Base-by-base conservation (phyloP, 2,888 invertebrate species). In the Apodemia mormo region DNA sequence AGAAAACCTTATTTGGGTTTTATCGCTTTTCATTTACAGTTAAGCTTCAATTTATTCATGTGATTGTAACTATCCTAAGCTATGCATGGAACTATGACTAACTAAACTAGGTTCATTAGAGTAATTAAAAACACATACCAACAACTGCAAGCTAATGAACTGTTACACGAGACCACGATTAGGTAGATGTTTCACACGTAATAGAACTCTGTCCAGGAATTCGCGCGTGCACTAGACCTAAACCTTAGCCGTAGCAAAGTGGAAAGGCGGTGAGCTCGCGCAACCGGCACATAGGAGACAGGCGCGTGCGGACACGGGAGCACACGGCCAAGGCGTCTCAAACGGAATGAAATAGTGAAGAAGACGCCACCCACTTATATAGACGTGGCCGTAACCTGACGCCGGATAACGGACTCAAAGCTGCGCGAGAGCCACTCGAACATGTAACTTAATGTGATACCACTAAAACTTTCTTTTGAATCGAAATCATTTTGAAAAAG, bases 321-420 rank as follows among this genome's bases (percentile, higher is more conserved):
- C 84, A 84, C 89, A 85, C 87, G 81, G 78, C 84, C 85, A 81
- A 82, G 83, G 83, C 89, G 91, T 86, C 89, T 88, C 85, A 89
- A 90, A 91, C 93, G 87, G 88, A 93, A 93, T 93, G 93, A 93
- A 93, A 93, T 92, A 86, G 87, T 92, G 86, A 91, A 91, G 92
- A 92, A 91, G 92, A 90, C 88, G 89, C 89, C 87, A 80, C 90
- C 87, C 89, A 87, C 93, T 93, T 93, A 87, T 93, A 93, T 93
- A 93, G 93, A 93, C 93, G 87, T 88, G 86, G 88, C 87, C 89
- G 90, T 92, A 93, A 93, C 93, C 92, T 93, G 93, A 91, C 93
- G 91, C 90, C 89, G 90, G 87, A 93, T 93, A 93, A 93, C 93
- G 93, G 93, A 82, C 87, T 88, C 83, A 81, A 78, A 79, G 81